Evolutionary conservation across 2,113 vertebrate species (phyloP), one percentile per base, ranked within the genome.

Genomic region (Nannobrachium achirus): DNA sequence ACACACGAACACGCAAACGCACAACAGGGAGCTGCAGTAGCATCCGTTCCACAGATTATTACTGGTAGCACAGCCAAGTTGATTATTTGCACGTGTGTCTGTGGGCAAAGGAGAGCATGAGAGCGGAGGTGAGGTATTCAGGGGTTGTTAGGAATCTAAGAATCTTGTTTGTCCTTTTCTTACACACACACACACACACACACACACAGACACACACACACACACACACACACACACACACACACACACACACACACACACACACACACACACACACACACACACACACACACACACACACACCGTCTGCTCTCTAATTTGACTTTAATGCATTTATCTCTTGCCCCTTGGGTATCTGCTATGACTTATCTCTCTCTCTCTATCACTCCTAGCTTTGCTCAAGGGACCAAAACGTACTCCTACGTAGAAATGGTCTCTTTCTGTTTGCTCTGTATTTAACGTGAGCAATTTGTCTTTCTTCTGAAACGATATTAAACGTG

Each of bases 31-130:
- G 55, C 52, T 52, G 67, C 48, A 68, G 25, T 53, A 42, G 46
- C 19, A 13, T 73, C 66, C 38, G 52, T 58, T 63, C 70, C 56
- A 40, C 60, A 69, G 80, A 66, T 55, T 48, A 67, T 55, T 61
- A 63, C 49, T 53, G 73, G 67, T 67, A 67, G 68, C 69, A 52
- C 65, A 70, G 19, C 58, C 64, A 58, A 72, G 46, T 44, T 85
- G 79, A 82, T 85, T 50, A 64, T 50, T 79, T 55, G 50, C 83
- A 82, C 48, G 71, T 85, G 75, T 79, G 74, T 48, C 63, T 71
- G 44, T 69, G 63, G 64, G 41, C 42, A 62, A 19, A 39, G 52
- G 19, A 25, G 52, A 19, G 41, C 25, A 7, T 15, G 25, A 19
- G 58, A 46, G 19, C 7, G 57, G 45, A 15, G 42, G 39, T 13